A percentile compares a stretch with the other conserved stretches of the same genome.
These are phyloP conservation scores for Orycteropus afer DNA, from an alignment of 2,113 vertebrate genomes.

Conservation along the genomic window DNA sequence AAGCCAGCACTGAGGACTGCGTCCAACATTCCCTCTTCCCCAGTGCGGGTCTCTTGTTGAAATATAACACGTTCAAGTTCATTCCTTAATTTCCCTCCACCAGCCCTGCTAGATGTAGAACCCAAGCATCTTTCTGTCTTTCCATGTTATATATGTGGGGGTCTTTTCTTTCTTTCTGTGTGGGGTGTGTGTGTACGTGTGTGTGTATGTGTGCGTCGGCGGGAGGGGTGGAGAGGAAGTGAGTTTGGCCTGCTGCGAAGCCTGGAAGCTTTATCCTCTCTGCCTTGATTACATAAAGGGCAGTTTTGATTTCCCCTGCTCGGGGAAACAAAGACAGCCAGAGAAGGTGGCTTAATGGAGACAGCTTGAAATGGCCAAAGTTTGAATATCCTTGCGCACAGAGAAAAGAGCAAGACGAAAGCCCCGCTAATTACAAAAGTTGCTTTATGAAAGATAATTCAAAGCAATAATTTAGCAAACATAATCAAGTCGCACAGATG, in stretches of 20 bases:
- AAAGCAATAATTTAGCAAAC: slow-evolving; percentile 99
- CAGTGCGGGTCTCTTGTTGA: background rate
- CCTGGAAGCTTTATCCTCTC: slow-evolving; percentile 70
- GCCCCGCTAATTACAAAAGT: slow-evolving; percentile 98
- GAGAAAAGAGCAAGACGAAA: slow-evolving; percentile 95
- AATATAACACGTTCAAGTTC: background rate
- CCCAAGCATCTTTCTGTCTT: background rate
- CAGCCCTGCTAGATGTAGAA: background rate
- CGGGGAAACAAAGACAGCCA: slow-evolving; percentile 77
- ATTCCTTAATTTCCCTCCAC: background rate
- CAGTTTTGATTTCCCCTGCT: slow-evolving; percentile 78
- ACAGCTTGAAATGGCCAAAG: slow-evolving; percentile 88
- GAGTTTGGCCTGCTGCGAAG: slow-evolving; percentile 38
- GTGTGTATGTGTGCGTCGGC: accelerated
- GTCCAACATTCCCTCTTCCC: background rate
- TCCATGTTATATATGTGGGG: background rate
- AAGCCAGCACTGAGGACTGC: background rate
- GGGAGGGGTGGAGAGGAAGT: slow-evolving; percentile 12
- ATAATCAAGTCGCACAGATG: slow-evolving; percentile 98
- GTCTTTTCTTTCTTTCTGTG: background rate
- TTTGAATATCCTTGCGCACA: slow-evolving; percentile 87
- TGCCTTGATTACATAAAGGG: slow-evolving; percentile 75
- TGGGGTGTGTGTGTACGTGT: background rate
- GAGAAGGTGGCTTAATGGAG: slow-evolving; percentile 77
- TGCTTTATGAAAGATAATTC: slow-evolving; percentile 99